Evolutionary conservation across 2,888 invertebrate species (phyloP), one percentile per base, ranked within the genome.

Genomic region (Drosophila acutilabella): DNA sequence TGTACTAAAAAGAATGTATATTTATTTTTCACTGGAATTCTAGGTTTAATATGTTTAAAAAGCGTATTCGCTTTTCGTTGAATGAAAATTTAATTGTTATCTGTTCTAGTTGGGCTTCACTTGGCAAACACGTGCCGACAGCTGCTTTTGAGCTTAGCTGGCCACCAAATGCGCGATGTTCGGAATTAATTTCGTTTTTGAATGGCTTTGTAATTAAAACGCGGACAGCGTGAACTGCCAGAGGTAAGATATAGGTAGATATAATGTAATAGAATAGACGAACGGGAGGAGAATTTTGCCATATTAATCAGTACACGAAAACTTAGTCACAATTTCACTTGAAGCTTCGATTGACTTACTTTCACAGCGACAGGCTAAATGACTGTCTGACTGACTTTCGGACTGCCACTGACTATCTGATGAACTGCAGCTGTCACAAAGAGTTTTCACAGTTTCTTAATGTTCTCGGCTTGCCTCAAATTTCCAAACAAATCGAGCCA

Each of bases 131-230:
- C 85, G 88, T 83, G 82, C 88, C 80, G 61, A 74, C 71, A 85
- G 61, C 75, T 60, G 61, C 60, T 64, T 72, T 57, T 62, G 52
- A 61, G 73, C 56, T 71, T 47, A 76, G 53, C 61, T 54, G 58
- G 48, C 61, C 67, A 74, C 61, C 78, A 50, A 52, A 51, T 54
- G 54, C 51, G 54, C 54, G 58, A 40, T 44, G 62, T 50, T 33
- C 42, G 47, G 66, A 87, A 73, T 73, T 81, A 84, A 88, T 79
- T 88, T 76, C 48, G 77, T 52, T 82, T 81, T 78, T 78, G 76
- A 81, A 87, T 81, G 75, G 64, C 71, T 71, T 61, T 76, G 82
- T 87, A 82, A 82, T 82, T 82, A 82, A 88, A 82, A 85, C 71
- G 72, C 76, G 72, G 81, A 58, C 66, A 62, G 50, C 47, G 30